Conservation (phyloP, 2,113 vertebrate species). For the Neomonachus schauinslandi region DNA sequence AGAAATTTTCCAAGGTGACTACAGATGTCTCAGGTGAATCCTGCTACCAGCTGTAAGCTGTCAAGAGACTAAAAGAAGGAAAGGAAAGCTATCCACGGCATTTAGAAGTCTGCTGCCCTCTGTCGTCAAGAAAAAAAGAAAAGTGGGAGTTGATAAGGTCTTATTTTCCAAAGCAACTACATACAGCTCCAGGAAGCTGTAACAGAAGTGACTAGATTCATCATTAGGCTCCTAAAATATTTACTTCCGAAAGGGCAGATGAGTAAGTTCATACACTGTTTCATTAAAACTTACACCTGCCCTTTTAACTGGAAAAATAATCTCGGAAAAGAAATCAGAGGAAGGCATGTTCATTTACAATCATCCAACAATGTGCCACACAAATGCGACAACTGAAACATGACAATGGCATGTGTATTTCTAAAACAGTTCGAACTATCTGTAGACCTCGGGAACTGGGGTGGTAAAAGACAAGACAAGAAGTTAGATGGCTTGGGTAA, state of each 20-base stretch:
- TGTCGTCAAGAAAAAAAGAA: not conserved
- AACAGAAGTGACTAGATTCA: not conserved
- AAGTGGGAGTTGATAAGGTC: not conserved
- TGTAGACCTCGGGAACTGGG: not conserved
- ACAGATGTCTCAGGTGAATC: not conserved
- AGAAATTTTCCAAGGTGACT: not conserved
- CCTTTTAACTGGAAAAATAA: slow-evolving; percentile 39
- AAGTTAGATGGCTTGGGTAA: not conserved
- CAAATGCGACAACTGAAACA: not conserved
- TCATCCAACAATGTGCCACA: not conserved
- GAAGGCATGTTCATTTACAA: not conserved
- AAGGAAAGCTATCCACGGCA: not conserved
- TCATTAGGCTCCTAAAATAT: not conserved
- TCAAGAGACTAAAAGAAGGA: not conserved
- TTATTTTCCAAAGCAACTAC: not conserved
- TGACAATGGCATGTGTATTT: not conserved
- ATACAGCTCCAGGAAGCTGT: not conserved
- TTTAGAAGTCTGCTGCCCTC: slow-evolving; percentile 49
- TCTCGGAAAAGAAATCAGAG: not conserved
- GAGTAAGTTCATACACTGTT: not conserved
- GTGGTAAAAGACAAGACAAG: not conserved
- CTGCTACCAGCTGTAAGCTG: not conserved
- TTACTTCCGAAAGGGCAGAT: not conserved
- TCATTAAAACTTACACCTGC: not conserved
- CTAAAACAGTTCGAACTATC: not conserved